Base-by-base conservation (phyloP, 2,888 invertebrate genomes). In the Chaetogeoica ovagalla region DNA sequence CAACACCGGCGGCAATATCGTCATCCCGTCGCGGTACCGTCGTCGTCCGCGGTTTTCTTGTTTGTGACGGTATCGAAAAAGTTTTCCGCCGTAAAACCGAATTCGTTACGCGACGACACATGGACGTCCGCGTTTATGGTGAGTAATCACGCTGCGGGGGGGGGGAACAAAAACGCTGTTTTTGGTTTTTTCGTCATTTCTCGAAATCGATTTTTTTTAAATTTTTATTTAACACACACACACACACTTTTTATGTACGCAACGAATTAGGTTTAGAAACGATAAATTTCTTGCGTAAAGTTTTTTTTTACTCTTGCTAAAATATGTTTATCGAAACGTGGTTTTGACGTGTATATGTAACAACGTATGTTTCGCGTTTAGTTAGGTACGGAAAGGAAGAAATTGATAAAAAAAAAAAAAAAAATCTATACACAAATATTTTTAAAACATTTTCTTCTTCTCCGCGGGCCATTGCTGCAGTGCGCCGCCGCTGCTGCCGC, bases 241-340 rank as follows among this genome's bases (percentile, higher is more conserved):
- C n/a, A n/a, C n/a, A n/a, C n/a, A n/a, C n/a, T n/a, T n/a, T n/a
- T n/a, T n/a, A n/a, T n/a, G n/a, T n/a, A n/a, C n/a, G n/a, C n/a
- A n/a, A n/a, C n/a, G n/a, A n/a, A n/a, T n/a, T n/a, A 66, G 57
- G 21, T 76, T 68, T 59, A n/a, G n/a, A 7, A 30, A 30, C 75
- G 23, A 76, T 76, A 76, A 76, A 76, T 76, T 57, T 66, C 65
- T 68, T 66, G 30, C n/a, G 59, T 48, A 76, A 68, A 68, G n/a
- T n/a, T n/a, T n/a, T n/a, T 76, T 30, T 30, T 30, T 30, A 30
- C 59, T 76, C n/a, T 57, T 30, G 43, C 30, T 68, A 59, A 68
- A 76, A 30, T 30, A 30, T 68, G 68, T 75, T 75, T 75, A 66
- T 76, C 43, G 68, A 60, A 59, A 68, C 23, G 59, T 59, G 68